phyloP scores from a whole-genome alignment of 1,140 invertebrate genomes.

The Paraescarpia echinospica region DNA sequence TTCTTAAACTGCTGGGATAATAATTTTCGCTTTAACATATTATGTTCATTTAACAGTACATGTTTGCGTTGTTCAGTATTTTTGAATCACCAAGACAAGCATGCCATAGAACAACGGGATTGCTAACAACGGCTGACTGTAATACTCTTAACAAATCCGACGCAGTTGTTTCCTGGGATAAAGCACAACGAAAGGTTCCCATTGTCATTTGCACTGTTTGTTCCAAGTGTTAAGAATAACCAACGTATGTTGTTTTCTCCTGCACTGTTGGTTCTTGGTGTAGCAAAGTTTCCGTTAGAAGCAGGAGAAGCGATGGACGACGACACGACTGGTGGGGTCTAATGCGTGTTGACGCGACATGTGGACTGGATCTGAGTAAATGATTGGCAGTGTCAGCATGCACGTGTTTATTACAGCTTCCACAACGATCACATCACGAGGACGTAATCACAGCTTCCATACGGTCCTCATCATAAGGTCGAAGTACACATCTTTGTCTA shows the following conservation, averaged over 20 bases:
- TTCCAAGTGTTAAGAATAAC: background rate
- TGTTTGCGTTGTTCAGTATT: too few relatives aligned
- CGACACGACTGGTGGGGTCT: too few relatives aligned
- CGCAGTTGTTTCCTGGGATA: background rate
- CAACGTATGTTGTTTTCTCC: background rate
- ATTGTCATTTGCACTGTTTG: background rate
- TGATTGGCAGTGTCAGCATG: background rate
- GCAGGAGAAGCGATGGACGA: background rate
- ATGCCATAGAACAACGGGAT: too few relatives aligned
- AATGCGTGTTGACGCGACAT: background rate
- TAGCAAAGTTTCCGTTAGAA: background rate
- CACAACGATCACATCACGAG: background rate
- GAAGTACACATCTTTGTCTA: constrained; percentile 88
- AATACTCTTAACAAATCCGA: too few relatives aligned
- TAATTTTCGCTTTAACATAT: background rate
- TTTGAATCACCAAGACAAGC: too few relatives aligned
- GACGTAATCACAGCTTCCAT: constrained; percentile 64
- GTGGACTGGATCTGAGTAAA: background rate
- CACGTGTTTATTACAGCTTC: background rate
- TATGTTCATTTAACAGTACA: background rate
- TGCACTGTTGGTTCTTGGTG: background rate
- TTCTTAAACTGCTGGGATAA: background rate
- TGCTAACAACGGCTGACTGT: too few relatives aligned
- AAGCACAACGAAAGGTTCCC: background rate
- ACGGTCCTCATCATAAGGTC: constrained; percentile 90